Evolutionary conservation across 2,888 invertebrate genomes (phyloP).

Genomic region (Subacronicta megacephala): DNA sequence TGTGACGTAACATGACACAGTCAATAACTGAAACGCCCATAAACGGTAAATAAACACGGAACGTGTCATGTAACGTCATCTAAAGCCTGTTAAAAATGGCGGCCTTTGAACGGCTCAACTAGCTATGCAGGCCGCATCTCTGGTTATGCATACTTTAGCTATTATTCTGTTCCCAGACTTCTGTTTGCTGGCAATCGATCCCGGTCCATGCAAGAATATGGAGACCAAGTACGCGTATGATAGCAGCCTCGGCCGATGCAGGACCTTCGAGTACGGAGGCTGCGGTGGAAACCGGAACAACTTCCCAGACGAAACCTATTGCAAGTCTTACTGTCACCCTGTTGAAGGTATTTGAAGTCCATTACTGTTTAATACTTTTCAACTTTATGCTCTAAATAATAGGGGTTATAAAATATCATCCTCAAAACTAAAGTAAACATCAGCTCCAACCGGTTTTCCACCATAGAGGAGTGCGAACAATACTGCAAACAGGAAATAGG

Average conservation of each 20-base stretch:
- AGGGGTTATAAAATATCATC: no score
- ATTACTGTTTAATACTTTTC: not conserved
- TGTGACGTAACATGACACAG: no score
- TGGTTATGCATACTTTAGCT: no score
- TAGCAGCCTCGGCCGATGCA: constrained; percentile 92
- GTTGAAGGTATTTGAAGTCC: constrained; percentile 62
- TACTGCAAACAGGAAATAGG: constrained; percentile 67
- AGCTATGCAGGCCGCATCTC: no score
- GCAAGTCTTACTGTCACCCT: constrained; percentile 92
- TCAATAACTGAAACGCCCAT: no score
- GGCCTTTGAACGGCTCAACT: no score
- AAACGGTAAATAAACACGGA: no score
- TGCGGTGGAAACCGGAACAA: constrained; percentile 95
- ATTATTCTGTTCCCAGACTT: constrained; percentile 81
- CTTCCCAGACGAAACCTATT: constrained; percentile 92
- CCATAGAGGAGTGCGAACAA: constrained; percentile 91
- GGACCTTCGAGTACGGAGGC: constrained; percentile 94
- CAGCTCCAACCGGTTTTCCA: constrained; percentile 95
- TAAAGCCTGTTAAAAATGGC: no score
- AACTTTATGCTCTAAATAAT: no score
- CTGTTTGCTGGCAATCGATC: constrained; percentile 92
- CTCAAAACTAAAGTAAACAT: no score
- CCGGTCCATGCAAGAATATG: constrained; percentile 91
- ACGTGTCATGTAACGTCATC: no score
- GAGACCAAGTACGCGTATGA: constrained; percentile 93